Conservation (phyloP, 2,113 vertebrate species). For the Dinomys branickii region DNA sequence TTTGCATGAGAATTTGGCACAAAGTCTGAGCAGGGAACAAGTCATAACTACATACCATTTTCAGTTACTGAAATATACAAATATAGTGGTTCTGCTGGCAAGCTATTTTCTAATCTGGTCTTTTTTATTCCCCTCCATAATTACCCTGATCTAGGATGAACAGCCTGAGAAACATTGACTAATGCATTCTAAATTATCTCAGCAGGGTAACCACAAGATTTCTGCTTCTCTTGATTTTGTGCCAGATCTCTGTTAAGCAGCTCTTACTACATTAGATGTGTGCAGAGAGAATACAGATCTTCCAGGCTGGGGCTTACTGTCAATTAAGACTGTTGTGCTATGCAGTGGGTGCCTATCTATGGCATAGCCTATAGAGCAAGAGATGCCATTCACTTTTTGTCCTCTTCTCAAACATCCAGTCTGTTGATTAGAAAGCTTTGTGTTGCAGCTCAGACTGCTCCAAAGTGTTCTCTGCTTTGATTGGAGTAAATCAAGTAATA, state of each 20-base stretch:
- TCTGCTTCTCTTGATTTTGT: constrained; percentile 59
- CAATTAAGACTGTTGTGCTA: constrained; percentile 51
- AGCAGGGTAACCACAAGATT: constrained; percentile 64
- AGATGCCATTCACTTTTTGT: constrained; percentile 11
- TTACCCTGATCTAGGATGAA: constrained; percentile 60
- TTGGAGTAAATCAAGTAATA: constrained; percentile 26
- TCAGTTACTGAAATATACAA: constrained; percentile 61
- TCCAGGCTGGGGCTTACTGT: neutral
- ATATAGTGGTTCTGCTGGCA: constrained; percentile 58
- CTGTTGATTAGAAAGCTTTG: constrained; percentile 31
- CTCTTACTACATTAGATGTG: constrained; percentile 40
- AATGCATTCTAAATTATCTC: constrained; percentile 69
- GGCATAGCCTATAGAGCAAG: neutral
- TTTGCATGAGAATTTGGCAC: constrained; percentile 54
- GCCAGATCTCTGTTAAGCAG: constrained; percentile 43
- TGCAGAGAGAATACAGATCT: constrained; percentile 2
- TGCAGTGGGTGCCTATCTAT: constrained; percentile 35
- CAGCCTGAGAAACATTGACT: constrained; percentile 65
- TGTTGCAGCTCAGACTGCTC: neutral
- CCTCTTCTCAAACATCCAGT: constrained; percentile 37
- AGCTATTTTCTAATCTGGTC: constrained; percentile 68
- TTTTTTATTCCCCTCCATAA: constrained; percentile 68
- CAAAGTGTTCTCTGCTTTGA: constrained; percentile 41
- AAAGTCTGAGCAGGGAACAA: constrained; percentile 45
- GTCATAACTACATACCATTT: constrained; percentile 58